Evolutionary conservation across 2,113 vertebrate genomes (phyloP), one percentile per base, ranked within the genome.

Genomic region (Euleptes europaea): DNA sequence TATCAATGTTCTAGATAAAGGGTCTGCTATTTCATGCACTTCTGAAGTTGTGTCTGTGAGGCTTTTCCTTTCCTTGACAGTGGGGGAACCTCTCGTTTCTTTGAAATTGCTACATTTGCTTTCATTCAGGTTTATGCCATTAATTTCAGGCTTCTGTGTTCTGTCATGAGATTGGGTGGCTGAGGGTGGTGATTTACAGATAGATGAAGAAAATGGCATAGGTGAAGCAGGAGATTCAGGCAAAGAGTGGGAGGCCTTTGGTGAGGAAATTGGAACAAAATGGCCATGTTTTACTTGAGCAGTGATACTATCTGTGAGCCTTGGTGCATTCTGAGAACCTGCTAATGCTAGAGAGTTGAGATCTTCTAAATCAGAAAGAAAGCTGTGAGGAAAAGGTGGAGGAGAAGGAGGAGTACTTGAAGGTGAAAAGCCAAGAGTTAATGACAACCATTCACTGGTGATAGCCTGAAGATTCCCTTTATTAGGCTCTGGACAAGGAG

Each of bases 371-470:
- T 95, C 91, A 77, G 94, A 91, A 91, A 95, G 82, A 87, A 97
- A 92, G 87, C 90, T 93, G 80, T 94, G 84, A 75, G 97, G 96
- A 89, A 96, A 94, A 78, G 95, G 94, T 74, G 96, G 94, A 47
- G 95, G 94, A 38, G 93, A 93, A 85, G 95, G 95, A 80, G 93
- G 88, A 54, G 89, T 88, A 86, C 85, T 90, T 47, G 95, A 89
- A 78, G 96, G 95, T 38, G 94, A 94, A 77, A 92, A 79, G 38
- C 88, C 93, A 93, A 95, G 65, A 84, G 96, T 97, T 91, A 96
- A 95, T 81, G 97, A 95, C 38, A 98, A 93, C 93, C 96, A 95
- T 88, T 97, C 96, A 31, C 69, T 94, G 93, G 95, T 92, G 90
- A 96, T 13, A 71, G 94, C 90, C 75, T 94, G 95, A 76, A 97